Evolutionary conservation across 2,113 vertebrate genomes (phyloP).

Genomic region (Notarius lentiginosus): DNA sequence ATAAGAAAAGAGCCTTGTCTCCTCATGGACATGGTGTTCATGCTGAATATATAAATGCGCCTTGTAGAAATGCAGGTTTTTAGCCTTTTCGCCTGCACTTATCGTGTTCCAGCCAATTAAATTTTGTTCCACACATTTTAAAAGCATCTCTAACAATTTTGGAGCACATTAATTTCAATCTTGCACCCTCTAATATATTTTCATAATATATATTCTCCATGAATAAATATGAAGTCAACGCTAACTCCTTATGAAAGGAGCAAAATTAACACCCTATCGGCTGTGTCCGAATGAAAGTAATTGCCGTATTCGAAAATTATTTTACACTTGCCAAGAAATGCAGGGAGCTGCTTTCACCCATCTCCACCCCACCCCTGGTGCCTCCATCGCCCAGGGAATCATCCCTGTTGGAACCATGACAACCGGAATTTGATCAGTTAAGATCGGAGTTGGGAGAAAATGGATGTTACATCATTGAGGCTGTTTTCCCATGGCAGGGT

Average conservation of each 20-base stretch:
- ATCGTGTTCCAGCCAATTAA: neutral
- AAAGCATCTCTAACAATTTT: neutral
- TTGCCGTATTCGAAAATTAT: conserved; percentile 56
- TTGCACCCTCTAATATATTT: conserved; percentile 33
- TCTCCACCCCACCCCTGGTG: conserved; percentile 25
- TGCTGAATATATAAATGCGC: neutral
- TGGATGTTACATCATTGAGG: conserved; percentile 67
- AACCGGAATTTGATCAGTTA: conserved; percentile 65
- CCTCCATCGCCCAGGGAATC: conserved; percentile 60
- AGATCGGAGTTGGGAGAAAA: conserved; percentile 67
- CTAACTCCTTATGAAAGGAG: conserved; percentile 66
- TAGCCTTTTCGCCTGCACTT: neutral
- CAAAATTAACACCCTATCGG: conserved; percentile 66
- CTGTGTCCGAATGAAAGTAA: conserved; percentile 61
- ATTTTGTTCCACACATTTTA: neutral
- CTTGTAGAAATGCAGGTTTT: neutral
- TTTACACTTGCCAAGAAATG: conserved; percentile 58
- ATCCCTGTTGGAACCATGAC: conserved; percentile 74
- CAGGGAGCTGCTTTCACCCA: neutral
- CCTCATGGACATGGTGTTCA: neutral
- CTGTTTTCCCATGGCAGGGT: conserved; percentile 6
- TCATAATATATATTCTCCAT: conserved; percentile 57
- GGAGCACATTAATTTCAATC: conserved; percentile 24
- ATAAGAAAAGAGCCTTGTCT: neutral
- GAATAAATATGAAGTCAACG: conserved; percentile 68